phyloP scores from a whole-genome alignment of 2,888 invertebrate genomes.

The Iphiclides podalirius region DNA sequence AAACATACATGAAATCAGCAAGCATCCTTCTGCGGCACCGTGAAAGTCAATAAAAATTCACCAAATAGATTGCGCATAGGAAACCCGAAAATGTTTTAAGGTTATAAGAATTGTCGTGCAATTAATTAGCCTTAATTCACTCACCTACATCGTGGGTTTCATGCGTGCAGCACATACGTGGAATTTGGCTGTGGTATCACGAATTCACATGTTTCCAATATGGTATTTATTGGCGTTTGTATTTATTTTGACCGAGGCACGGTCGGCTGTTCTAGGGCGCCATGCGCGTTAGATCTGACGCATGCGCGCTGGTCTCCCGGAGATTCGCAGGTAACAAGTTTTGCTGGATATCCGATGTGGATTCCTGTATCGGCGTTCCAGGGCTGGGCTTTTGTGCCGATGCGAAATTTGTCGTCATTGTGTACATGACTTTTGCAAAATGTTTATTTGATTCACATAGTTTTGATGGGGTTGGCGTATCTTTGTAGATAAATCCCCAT shows the following conservation, averaged over 20 bases:
- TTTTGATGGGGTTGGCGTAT: too few species aligned
- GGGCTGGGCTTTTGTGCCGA: constrained; percentile 44
- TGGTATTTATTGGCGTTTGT: constrained; percentile 4
- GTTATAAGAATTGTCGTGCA: constrained; percentile 1
- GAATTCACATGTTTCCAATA: neutral
- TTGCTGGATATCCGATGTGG: constrained; percentile 60
- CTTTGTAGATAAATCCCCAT: too few species aligned
- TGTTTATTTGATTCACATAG: too few species aligned
- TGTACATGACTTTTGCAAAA: too few species aligned
- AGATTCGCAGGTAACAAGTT: constrained; percentile 54
- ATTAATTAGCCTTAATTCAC: constrained; percentile 1
- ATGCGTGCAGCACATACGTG: neutral
- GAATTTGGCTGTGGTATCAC: neutral
- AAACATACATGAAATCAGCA: too few species aligned
- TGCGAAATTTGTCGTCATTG: too few species aligned
- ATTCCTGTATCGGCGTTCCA: constrained; percentile 53
- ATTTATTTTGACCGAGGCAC: constrained; percentile 16
- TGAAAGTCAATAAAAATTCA: neutral
- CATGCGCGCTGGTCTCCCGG: constrained; percentile 46
- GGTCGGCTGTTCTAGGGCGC: constrained; percentile 29
- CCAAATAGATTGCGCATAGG: neutral
- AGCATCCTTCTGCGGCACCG: too few species aligned
- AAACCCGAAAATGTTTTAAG: neutral
- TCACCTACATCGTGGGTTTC: constrained; percentile 9
- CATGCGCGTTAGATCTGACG: constrained; percentile 55